A percentile compares a stretch with the other conserved stretches of the same genome.
phyloP scores from a whole-genome alignment of 2,113 vertebrate genomes.

The Haliaeetus leucogaster region DNA sequence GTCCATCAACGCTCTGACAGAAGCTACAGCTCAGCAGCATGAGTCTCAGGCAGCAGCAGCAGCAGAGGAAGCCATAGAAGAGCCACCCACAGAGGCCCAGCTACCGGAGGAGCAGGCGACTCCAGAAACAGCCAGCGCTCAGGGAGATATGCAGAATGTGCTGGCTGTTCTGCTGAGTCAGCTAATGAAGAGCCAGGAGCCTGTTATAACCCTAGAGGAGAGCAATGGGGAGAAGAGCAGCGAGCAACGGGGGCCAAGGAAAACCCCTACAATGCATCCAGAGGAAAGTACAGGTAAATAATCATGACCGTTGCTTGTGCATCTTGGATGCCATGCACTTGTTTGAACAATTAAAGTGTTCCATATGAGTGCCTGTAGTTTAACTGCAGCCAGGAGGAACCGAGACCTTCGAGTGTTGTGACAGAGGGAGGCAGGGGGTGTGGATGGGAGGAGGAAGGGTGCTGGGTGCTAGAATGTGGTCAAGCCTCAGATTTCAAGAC shows the following conservation, averaged over 20 bases:
- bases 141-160: slow-evolving; percentile 91
- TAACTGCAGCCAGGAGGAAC: neutral
- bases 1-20: slow-evolving; percentile 85
- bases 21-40: slow-evolving; percentile 81
- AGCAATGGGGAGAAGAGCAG: slow-evolving; percentile 90
- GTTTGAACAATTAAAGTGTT: neutral
- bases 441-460: neutral
- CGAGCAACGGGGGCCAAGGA: slow-evolving; percentile 74
- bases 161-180: slow-evolving; percentile 93
- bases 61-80: slow-evolving; percentile 63
- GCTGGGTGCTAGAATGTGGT: neutral
- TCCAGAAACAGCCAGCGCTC: slow-evolving; percentile 74
- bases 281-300: slow-evolving; percentile 81
- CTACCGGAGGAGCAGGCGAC: slow-evolving; percentile 76
- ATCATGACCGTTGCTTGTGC: neutral
- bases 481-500: neutral
- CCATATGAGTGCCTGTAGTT: neutral
- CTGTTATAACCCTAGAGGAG: slow-evolving; percentile 81
- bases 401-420: accelerated
- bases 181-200: slow-evolving; percentile 91
- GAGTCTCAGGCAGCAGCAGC: slow-evolving; percentile 61
- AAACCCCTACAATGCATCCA: slow-evolving; percentile 69
- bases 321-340: slow-evolving; percentile 34
- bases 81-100: slow-evolving; percentile 65
- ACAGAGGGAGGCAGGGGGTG: neutral